Evolutionary conservation across 2,888 invertebrate species (phyloP), one percentile per base, ranked within the genome.

Genomic region (Mesorhabditis belari): DNA sequence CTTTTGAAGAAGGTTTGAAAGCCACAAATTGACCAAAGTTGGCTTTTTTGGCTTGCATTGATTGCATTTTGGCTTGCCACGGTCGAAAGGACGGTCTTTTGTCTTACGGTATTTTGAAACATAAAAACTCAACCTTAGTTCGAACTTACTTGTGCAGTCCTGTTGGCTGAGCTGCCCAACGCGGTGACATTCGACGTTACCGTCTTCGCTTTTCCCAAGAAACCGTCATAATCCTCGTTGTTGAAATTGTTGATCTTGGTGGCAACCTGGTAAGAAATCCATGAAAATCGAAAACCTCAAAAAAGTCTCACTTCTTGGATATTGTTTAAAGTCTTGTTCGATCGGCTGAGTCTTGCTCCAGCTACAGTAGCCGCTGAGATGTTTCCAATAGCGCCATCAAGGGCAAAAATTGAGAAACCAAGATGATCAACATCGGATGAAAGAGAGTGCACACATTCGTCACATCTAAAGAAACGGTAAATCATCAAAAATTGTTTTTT

Each of bases 391-490:
- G 74, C 92, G 90, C 6, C 84, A 81, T 26, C 88, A 87, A 57
- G 90, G 1, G 89, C 89, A 52, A 87, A 86, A 25, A 95, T 86
- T 24, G 87, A 81, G 4, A 83, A 81, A 6, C 87, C 85, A 64
- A 94, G 82, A 12, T 86, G 84, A 75, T 94, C 91, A 0, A 92
- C 89, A 2, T 90, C 89, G 82, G 92, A 89, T 28, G 96, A 84
- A 2, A 98, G 85, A 49, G 90, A 89, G 79, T 93, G 90, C 0
- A 90, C 90, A 81, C 98, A 98, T 19, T 88, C 88, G 82, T 93
- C 92, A 80, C 96, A 98, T 73, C 88, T 88, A 83, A 71, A 23
- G 73, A 4, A 25, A 19, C 5, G 26, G 27, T 12, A 56, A 52
- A n/a, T n/a, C 4, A 24, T 21, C 53, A 23, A 17, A 23, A 2